Percentiles rank a stretch among this genome's conserved stretches.
These are phyloP conservation scores for Ichneumoninae sp. DNA, from an alignment of 2,888 invertebrate species.

Conservation along the genomic window DNA sequence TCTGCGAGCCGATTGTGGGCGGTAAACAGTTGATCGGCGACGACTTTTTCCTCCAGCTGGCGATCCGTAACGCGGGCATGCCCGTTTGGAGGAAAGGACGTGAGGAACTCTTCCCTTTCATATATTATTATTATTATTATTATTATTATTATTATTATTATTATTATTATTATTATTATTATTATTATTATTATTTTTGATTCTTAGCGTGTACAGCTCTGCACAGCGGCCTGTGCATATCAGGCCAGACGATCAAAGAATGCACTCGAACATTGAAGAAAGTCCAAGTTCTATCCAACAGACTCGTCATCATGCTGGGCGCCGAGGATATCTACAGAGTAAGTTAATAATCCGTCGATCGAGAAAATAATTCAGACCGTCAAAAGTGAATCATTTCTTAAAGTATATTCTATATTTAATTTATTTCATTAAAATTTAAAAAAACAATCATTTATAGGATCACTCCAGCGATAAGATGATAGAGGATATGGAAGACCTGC, in stretches of 20 bases:
- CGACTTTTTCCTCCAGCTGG: constrained; percentile 78
- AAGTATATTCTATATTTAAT: neutral
- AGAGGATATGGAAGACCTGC: constrained; percentile 70
- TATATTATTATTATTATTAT: neutral
- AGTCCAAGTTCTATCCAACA: constrained; percentile 72
- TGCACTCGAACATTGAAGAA: constrained; percentile 69
- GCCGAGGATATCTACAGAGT: constrained; percentile 77
- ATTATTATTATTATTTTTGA: constrained; percentile 1
- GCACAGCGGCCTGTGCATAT: constrained; percentile 75
- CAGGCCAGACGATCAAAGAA: constrained; percentile 76
- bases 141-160: constrained; percentile 3
- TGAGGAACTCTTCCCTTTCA: constrained; percentile 61
- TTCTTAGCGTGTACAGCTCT: constrained; percentile 73
- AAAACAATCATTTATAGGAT: constrained; percentile 64
- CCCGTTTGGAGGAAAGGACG: constrained; percentile 71
- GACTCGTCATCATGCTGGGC: constrained; percentile 76
- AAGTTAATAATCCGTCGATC: constrained; percentile 23
- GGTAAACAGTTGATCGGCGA: constrained; percentile 77
- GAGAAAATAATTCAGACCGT: neutral
- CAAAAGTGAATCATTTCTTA: neutral
- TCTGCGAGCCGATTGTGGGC: constrained; percentile 71
- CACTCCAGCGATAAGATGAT: constrained; percentile 69
- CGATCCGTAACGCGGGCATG: constrained; percentile 72
- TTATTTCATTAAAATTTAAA: neutral
- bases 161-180: constrained; percentile 11